These are phyloP conservation scores for Ceyx cyanopectus DNA, from an alignment of 2,113 vertebrate genomes.

Conservation along the genomic window DNA sequence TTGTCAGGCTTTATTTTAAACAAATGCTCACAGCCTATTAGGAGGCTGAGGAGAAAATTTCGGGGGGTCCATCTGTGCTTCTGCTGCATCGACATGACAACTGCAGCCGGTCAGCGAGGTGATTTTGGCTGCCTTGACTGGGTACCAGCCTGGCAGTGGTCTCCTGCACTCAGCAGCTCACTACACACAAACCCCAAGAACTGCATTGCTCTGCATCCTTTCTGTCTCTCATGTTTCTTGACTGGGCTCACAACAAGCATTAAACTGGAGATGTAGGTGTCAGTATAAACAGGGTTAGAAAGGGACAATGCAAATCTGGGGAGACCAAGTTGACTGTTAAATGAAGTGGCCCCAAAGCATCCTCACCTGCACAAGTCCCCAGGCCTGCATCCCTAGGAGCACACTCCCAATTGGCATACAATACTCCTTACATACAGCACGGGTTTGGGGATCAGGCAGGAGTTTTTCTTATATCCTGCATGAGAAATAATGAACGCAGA, in stretches of 20 bases:
- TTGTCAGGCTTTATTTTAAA: conserved; percentile 51
- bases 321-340: background rate
- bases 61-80: background rate
- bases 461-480: background rate
- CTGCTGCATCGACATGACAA: background rate
- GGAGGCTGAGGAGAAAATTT: background rate
- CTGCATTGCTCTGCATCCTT: background rate
- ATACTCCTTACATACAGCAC: fast-evolving
- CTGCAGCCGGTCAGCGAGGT: fast-evolving
- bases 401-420: background rate
- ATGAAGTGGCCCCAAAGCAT: background rate
- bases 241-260: background rate
- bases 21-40: background rate
- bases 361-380: background rate
- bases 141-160: background rate
- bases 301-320: background rate
- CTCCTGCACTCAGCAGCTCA: background rate
- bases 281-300: background rate
- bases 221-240: background rate
- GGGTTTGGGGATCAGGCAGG: background rate
- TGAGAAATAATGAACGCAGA: background rate
- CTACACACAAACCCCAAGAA: background rate
- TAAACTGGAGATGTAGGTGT: background rate
- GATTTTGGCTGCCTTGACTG: background rate
- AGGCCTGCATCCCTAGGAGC: background rate